A percentile compares a stretch with the other conserved stretches of the same genome.
These are phyloP conservation scores for Pantherophis alleghaniensis DNA, from an alignment of 2,797 vertebrate species.

Conservation along the genomic window DNA sequence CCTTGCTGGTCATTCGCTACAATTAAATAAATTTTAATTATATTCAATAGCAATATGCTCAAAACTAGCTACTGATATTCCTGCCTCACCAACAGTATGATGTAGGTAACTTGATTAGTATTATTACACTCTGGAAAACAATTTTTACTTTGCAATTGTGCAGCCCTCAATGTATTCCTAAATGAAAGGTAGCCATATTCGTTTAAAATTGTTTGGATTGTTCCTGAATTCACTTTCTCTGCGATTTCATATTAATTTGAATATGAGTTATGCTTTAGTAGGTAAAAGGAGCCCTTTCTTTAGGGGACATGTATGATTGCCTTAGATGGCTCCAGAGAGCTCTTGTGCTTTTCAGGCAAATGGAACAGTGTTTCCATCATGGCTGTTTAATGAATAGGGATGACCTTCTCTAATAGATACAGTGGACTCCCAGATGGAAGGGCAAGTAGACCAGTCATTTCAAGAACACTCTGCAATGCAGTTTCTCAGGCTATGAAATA, in stretches of 20 bases:
- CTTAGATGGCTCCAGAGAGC: background rate
- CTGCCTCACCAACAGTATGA: conserved; percentile 6
- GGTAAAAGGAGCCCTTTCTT: conserved; percentile 18
- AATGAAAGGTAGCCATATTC: conserved; percentile 38
- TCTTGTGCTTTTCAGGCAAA: conserved; percentile 36
- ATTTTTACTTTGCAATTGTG: conserved; percentile 31
- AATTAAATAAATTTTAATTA: background rate
- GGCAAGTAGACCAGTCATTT: background rate
- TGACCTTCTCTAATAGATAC: background rate
- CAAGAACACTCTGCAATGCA: background rate
- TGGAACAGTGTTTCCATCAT: conserved; percentile 17
- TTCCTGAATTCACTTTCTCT: conserved; percentile 35
- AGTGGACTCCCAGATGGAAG: background rate
- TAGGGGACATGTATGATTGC: background rate
- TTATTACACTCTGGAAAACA: background rate
- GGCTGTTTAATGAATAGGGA: conserved; percentile 16
- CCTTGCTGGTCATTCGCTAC: background rate
- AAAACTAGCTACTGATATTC: background rate
- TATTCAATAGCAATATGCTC: background rate
- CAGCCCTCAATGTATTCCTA: conserved; percentile 32
- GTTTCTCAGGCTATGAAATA: background rate
- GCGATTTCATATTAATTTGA: conserved; percentile 39
- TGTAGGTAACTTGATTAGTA: conserved; percentile 25
- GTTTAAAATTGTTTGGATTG: conserved; percentile 36
- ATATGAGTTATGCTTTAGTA: conserved; percentile 26